These are phyloP conservation scores for Phoenicopterus ruber DNA, from an alignment of 2,113 vertebrate species.

Conservation along the genomic window DNA sequence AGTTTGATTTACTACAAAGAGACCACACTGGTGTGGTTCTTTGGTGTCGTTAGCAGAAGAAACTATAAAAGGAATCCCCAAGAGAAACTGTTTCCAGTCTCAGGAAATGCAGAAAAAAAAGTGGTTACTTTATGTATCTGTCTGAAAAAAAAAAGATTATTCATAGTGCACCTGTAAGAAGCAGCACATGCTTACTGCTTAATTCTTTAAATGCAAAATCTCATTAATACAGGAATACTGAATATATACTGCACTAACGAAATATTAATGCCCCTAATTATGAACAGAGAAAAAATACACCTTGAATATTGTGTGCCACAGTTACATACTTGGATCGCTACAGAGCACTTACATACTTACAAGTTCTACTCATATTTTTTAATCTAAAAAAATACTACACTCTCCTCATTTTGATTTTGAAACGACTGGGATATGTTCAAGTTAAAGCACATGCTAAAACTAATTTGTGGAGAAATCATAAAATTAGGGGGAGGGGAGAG, in stretches of 20 bases:
- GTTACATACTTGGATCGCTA: not conserved
- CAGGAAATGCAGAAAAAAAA: constrained; percentile 69
- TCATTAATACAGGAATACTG: constrained; percentile 12
- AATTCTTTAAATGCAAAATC: constrained; percentile 37
- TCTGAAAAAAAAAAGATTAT: constrained; percentile 44
- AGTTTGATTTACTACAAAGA: constrained; percentile 73
- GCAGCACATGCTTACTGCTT: not conserved
- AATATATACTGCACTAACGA: not conserved
- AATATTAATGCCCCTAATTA: constrained; percentile 43
- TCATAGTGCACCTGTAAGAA: constrained; percentile 65
- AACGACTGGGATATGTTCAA: constrained; percentile 40
- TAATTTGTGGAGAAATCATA: constrained; percentile 65
- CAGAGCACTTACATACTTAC: constrained; percentile 21
- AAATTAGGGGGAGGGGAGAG: constrained; percentile 37
- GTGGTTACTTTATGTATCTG: constrained; percentile 63
- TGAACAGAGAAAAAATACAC: not conserved
- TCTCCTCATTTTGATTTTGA: constrained; percentile 45
- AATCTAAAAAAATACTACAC: constrained; percentile 55
- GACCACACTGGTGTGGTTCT: constrained; percentile 68
- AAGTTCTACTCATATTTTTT: constrained; percentile 22
- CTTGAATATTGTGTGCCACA: not conserved
- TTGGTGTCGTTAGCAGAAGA: constrained; percentile 71
- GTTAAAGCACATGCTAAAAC: constrained; percentile 55
- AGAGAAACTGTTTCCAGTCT: constrained; percentile 73
- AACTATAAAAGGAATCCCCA: constrained; percentile 78